Evolutionary conservation across 2,113 vertebrate genomes (phyloP).

Genomic region (Ranitomeya variabilis): DNA sequence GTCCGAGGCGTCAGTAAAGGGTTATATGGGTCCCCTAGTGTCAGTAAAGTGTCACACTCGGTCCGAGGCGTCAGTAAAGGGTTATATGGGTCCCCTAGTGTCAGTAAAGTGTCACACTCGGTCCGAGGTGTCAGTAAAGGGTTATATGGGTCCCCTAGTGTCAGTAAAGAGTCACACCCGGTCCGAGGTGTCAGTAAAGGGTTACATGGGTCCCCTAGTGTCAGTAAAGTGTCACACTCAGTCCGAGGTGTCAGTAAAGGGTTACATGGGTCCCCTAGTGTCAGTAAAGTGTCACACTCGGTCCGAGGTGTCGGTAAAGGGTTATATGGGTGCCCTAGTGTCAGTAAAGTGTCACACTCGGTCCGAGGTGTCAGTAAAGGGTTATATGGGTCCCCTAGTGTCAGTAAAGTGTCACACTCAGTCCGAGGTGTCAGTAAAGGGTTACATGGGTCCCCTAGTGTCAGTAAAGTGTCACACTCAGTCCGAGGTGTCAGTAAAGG

Average conservation of each 20-base stretch:
- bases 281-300: no score
- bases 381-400: neutral
- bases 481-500: neutral
- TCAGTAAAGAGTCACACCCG: neutral
- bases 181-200: neutral
- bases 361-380: neutral
- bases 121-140: no score
- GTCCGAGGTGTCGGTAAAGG: neutral
- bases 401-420: neutral
- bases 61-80: no score
- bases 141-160: neutral
- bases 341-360: neutral
- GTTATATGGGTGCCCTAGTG: neutral
- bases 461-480: neutral
- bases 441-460: neutral
- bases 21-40: no score
- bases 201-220: neutral
- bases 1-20: no score
- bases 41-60: no score
- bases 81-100: no score
- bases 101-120: no score
- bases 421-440: neutral
- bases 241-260: neutral
- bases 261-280: no score
- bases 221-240: neutral